These are phyloP conservation scores for Watsonalla cultraria DNA, from an alignment of 2,888 invertebrate species.

Conservation along the genomic window DNA sequence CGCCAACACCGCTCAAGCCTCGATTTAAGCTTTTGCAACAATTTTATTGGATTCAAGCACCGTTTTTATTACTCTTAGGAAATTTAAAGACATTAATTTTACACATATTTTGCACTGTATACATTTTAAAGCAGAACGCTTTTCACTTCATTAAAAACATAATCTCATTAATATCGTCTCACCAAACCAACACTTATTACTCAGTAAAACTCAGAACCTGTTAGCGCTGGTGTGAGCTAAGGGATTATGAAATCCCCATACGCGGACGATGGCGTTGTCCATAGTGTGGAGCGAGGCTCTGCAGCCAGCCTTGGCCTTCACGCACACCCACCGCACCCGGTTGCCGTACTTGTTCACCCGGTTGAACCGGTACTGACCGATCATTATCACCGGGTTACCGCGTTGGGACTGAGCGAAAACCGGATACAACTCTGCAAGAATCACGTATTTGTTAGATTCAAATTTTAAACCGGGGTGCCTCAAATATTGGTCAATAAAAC, in stretches of 20 bases:
- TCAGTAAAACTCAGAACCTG: conserved; percentile 37
- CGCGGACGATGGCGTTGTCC: conserved; percentile 53
- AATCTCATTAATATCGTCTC: too few relatives aligned
- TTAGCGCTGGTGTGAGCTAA: conserved; percentile 52
- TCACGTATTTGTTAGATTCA: neutral
- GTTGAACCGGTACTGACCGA: conserved; percentile 28
- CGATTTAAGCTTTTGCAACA: too few relatives aligned
- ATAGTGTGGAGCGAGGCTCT: conserved; percentile 51
- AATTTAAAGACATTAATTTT: too few relatives aligned
- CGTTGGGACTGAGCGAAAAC: conserved; percentile 27
- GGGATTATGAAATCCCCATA: conserved; percentile 53
- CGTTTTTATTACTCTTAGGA: too few relatives aligned
- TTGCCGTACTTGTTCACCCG: conserved; percentile 21
- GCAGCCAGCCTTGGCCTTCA: conserved; percentile 51
- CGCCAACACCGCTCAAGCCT: too few relatives aligned
- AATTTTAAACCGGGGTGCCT: neutral
- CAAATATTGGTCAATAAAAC: neutral
- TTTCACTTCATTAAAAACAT: too few relatives aligned
- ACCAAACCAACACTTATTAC: conserved; percentile 3
- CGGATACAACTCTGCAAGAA: conserved; percentile 29
- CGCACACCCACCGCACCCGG: conserved; percentile 28
- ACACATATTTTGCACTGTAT: too few relatives aligned
- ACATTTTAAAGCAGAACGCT: too few relatives aligned
- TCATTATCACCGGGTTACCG: conserved; percentile 29
- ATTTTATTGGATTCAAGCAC: too few relatives aligned